phyloP scores from a whole-genome alignment of 2,113 vertebrate genomes.

The Vanacampus margaritifer region DNA sequence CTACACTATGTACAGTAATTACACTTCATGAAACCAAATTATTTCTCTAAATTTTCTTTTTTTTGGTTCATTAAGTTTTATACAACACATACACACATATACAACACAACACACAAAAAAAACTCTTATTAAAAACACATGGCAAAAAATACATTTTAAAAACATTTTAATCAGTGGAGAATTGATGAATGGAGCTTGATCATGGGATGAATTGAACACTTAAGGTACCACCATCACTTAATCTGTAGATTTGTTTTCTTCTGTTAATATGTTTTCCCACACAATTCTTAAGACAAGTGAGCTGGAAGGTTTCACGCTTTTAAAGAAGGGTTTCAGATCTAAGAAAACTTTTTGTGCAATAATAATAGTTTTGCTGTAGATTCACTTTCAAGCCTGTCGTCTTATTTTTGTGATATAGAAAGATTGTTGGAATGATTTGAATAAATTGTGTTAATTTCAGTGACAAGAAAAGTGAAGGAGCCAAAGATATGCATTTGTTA shows the following conservation, averaged over 20 bases:
- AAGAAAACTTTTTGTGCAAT: neutral
- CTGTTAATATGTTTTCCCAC: no score
- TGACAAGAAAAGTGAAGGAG: constrained; percentile 95
- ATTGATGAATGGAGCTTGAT: neutral
- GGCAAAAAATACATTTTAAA: no score
- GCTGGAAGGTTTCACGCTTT: no score
- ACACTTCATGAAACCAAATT: neutral
- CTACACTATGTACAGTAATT: no score
- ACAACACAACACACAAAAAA: no score
- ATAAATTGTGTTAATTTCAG: constrained; percentile 56
- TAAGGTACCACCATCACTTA: neutral
- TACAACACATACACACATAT: no score
- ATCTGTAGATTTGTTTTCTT: neutral
- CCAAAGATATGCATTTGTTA: constrained; percentile 93
- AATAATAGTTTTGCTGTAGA: neutral
- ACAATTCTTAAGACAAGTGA: no score
- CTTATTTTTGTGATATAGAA: neutral
- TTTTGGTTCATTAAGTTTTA: no score
- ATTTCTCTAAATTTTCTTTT: no score
- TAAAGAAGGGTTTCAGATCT: no score
- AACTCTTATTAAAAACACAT: no score
- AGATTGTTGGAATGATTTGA: neutral
- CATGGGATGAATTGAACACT: neutral
- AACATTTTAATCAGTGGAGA: neutral
- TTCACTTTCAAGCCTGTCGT: neutral